These are phyloP conservation scores for Galaxea fascicularis DNA, from an alignment of 92 coral and sea anemone species.

Conservation along the genomic window DNA sequence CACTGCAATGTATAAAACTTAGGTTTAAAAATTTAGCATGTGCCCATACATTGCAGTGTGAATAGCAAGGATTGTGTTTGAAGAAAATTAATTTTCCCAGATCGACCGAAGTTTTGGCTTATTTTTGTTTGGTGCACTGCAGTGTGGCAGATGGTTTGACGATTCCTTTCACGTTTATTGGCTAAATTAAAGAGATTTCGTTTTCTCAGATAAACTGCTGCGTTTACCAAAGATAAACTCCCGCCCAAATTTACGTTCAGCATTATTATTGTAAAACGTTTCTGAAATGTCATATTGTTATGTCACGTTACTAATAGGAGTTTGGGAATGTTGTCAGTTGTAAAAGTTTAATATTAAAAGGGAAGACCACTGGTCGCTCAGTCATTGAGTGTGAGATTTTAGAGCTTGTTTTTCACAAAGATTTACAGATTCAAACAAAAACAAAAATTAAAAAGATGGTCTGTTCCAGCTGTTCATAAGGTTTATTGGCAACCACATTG, in stretches of 20 bases:
- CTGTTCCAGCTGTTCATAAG: too few relatives aligned
- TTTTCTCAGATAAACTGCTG: neutral
- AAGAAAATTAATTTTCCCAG: neutral
- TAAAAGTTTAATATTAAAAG: constrained; percentile 17
- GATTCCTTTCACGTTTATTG: neutral
- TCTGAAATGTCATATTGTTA: neutral
- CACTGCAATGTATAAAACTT: neutral
- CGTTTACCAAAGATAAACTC: neutral
- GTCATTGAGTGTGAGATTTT: neutral
- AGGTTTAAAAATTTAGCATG: neutral
- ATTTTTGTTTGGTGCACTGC: neutral
- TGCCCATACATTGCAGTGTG: neutral
- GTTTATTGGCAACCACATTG: too few relatives aligned
- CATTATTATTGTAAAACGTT: neutral
- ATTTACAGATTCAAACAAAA: neutral
- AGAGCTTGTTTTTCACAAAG: neutral
- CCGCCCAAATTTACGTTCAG: too few relatives aligned
- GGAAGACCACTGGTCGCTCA: neutral
- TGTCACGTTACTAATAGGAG: neutral
- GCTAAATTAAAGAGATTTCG: neutral
- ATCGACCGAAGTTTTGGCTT: neutral
- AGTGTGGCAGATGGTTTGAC: constrained; percentile 25
- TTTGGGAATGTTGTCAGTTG: neutral
- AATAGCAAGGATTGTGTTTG: neutral
- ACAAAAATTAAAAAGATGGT: neutral